Conservation (phyloP, 1,140 invertebrate genomes). For the Camponotus vicinus region DNA sequence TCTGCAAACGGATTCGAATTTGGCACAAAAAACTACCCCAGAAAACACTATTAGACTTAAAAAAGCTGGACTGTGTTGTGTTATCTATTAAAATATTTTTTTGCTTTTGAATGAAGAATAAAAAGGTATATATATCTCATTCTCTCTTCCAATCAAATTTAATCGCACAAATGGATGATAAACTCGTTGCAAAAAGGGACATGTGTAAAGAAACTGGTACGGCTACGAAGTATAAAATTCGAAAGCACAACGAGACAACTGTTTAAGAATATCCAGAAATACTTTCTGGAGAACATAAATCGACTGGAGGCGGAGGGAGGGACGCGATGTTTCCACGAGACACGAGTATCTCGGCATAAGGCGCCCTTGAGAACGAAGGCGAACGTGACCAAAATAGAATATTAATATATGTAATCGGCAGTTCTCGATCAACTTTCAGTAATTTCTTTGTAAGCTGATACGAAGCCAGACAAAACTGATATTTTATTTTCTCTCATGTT, state of each 20-base stretch:
- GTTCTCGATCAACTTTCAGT: not conserved
- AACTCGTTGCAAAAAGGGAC: not conserved
- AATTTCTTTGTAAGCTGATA: too few species aligned
- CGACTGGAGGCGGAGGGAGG: not conserved
- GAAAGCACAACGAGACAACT: not conserved
- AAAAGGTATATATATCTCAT: not conserved
- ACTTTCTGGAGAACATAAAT: not conserved
- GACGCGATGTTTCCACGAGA: not conserved
- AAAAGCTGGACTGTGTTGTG: too few species aligned
- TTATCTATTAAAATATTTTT: not conserved
- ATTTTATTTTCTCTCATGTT: not conserved
- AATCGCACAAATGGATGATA: not conserved
- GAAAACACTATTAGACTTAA: too few species aligned
- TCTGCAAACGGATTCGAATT: too few species aligned
- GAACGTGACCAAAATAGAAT: constrained; percentile 17
- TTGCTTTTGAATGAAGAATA: not conserved
- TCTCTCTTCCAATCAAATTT: not conserved
- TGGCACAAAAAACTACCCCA: too few species aligned
- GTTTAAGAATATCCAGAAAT: not conserved
- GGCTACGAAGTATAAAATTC: not conserved
- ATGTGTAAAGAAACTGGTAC: not conserved
- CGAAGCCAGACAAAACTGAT: not conserved
- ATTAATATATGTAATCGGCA: not conserved
- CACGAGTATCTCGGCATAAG: not conserved
- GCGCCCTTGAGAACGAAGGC: not conserved